Evolutionary conservation across 2,797 vertebrate species (phyloP), one percentile per base, ranked within the genome.

Genomic region (Fringilla coelebs): DNA sequence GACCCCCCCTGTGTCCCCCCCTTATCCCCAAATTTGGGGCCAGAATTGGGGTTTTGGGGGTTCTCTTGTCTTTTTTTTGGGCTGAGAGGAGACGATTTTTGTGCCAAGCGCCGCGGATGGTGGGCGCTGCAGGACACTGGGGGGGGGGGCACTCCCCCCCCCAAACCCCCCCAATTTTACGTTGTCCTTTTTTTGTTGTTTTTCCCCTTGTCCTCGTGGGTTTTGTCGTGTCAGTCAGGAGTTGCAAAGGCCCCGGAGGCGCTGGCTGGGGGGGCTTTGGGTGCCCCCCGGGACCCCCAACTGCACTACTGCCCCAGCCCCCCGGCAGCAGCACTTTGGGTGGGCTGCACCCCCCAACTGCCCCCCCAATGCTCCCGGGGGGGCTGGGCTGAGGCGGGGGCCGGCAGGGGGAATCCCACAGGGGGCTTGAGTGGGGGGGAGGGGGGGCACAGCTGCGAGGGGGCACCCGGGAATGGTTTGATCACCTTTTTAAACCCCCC

Each of bases 221-320:
- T 78, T 88, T 67, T 88, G 84, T 93, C 41, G 63, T 87, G 85
- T 88, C 85, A 60, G 91, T 94, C 93, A 95, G 88, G 74, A 91
- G 94, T 78, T 94, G 80, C 75, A 77, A 88, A 76, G 74, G 90
- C 87, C 88, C 70, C 2, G 31, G 87, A 76, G 83, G 78, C 4
- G 18, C 83, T 6, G 11, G 75, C 17, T 52, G 8, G 46, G 48
- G 70, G 49, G 85, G 68, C 75, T 17, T 76, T 3, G 25, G 46
- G 58, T 88, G 71, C 76, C 82, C 75, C 71, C 84, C 7, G 5
- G 61, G 67, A 48, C 72, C 73, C 79, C 85, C 80, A 75, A 93
- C 82, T 93, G 92, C 92, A 93, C 92, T 93, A 93, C 88, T 83
- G 88, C 83, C 84, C 88, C 32, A 1, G 34, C 72, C 77, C 89